phyloP scores from a whole-genome alignment of 2,888 invertebrate genomes.

The Panopea generosa region DNA sequence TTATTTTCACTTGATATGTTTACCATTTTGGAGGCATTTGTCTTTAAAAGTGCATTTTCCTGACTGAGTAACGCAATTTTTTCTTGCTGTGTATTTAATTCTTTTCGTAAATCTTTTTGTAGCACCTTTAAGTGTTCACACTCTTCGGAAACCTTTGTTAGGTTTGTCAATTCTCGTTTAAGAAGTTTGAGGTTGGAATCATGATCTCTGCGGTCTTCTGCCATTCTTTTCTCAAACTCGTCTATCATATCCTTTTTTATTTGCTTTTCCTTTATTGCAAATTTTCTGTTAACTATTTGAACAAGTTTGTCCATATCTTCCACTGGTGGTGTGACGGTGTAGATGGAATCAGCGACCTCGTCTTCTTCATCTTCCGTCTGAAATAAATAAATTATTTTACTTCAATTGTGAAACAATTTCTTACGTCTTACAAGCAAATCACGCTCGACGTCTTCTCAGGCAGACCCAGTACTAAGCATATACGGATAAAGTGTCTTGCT shows the following conservation, averaged over 20 bases:
- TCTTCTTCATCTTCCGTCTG: conserved; percentile 17
- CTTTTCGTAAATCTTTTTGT: conserved; percentile 40
- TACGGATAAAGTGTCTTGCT: too few relatives aligned
- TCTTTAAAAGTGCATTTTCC: conserved; percentile 47
- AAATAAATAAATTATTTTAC: too few relatives aligned
- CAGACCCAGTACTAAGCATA: too few relatives aligned
- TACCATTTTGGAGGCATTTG: conserved; percentile 21
- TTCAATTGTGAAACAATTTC: too few relatives aligned
- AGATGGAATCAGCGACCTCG: conserved; percentile 8
- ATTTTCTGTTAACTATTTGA: conserved; percentile 44
- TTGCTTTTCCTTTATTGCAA: conserved; percentile 42
- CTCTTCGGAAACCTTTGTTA: conserved; percentile 53
- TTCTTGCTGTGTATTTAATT: conserved; percentile 43
- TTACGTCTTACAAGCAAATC: too few relatives aligned
- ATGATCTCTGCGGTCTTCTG: conserved; percentile 34
- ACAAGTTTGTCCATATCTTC: conserved; percentile 49
- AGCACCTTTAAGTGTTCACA: conserved; percentile 46
- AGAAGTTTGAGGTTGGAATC: conserved; percentile 38
- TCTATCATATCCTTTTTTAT: conserved; percentile 49
- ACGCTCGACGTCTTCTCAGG: too few relatives aligned
- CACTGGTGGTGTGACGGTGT: too few relatives aligned
- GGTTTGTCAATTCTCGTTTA: conserved; percentile 44
- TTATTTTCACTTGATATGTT: conserved; percentile 27
- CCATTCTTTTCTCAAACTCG: conserved; percentile 47
- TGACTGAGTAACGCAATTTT: conserved; percentile 33